A percentile compares a stretch with the other conserved stretches of the same genome.
phyloP scores from a whole-genome alignment of 64 coral and sea anemone species.

The Trachythela sp. region DNA sequence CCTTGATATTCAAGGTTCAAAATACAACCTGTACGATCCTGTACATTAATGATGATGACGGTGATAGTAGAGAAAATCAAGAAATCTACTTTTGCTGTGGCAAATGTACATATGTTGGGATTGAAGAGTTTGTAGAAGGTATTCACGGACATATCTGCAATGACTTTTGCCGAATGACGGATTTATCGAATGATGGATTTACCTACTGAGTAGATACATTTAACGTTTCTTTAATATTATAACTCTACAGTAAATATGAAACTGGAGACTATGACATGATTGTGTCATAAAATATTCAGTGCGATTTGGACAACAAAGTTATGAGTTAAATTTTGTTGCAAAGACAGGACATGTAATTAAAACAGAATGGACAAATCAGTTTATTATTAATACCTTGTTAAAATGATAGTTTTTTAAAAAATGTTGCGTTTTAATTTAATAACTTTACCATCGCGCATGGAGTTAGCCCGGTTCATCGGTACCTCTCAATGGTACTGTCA shows the following conservation, averaged over 20 bases:
- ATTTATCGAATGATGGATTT: not conserved
- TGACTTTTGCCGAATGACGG: slow-evolving; percentile 43
- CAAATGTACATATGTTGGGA: slow-evolving; percentile 43
- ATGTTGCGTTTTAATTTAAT: not conserved
- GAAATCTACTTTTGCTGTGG: slow-evolving; percentile 62
- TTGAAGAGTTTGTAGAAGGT: slow-evolving; percentile 22
- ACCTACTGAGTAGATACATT: not conserved
- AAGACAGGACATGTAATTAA: not conserved
- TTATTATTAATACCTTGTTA: no score
- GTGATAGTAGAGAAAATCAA: not conserved
- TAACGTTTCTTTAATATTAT: not conserved
- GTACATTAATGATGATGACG: slow-evolving; percentile 24
- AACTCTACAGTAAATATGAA: not conserved
- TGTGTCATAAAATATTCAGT: not conserved
- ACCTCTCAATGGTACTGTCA: no score
- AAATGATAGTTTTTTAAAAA: not conserved
- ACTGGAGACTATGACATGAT: not conserved
- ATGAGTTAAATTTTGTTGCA: not conserved
- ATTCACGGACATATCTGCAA: slow-evolving; percentile 38
- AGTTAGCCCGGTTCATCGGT: no score
- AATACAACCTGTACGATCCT: slow-evolving; percentile 48
- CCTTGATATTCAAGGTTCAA: slow-evolving; percentile 49
- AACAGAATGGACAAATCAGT: not conserved
- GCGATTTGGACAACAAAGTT: not conserved
- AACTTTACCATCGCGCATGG: no score